Evolutionary conservation across 2,797 vertebrate genomes (phyloP).

Genomic region (Alauda arvensis): DNA sequence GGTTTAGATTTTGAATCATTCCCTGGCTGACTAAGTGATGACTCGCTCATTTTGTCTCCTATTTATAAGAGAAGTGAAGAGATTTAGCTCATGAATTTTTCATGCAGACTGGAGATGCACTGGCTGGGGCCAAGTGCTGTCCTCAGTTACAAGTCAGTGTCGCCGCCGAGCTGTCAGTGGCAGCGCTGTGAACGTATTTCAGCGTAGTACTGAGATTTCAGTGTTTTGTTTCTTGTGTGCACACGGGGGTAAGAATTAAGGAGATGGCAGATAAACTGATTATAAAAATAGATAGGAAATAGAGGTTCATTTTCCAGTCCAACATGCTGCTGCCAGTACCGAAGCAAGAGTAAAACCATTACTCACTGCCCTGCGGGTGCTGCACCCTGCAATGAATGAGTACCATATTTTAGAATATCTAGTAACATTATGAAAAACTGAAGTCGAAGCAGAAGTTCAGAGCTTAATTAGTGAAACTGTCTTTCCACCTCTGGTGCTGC

Average conservation of each 20-base stretch:
- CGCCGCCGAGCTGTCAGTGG: background rate
- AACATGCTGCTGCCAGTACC: constrained; percentile 55
- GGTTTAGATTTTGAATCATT: constrained; percentile 15
- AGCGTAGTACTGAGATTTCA: background rate
- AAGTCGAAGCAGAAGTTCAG: constrained; percentile 2
- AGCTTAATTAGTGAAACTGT: constrained; percentile 50
- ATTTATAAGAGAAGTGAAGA: constrained; percentile 26
- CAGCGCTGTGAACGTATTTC: background rate
- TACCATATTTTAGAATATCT: constrained; percentile 31
- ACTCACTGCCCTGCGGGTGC: constrained; percentile 52
- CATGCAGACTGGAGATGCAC: background rate
- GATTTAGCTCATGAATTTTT: constrained; percentile 29
- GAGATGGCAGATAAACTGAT: constrained; percentile 46
- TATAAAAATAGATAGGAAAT: constrained; percentile 51
- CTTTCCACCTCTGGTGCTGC: background rate
- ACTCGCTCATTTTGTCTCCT: constrained; percentile 2
- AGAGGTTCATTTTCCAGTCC: constrained; percentile 45
- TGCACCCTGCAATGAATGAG: constrained; percentile 40
- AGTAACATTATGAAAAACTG: constrained; percentile 24
- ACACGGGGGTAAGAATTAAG: constrained; percentile 5
- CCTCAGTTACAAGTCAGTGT: background rate
- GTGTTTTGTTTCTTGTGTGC: constrained; percentile 21
- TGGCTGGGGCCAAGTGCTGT: background rate
- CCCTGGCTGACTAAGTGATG: background rate
- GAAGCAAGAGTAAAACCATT: constrained; percentile 50